Conservation (phyloP, 2,113 vertebrate species). For the Cervus canadensis region DNA sequence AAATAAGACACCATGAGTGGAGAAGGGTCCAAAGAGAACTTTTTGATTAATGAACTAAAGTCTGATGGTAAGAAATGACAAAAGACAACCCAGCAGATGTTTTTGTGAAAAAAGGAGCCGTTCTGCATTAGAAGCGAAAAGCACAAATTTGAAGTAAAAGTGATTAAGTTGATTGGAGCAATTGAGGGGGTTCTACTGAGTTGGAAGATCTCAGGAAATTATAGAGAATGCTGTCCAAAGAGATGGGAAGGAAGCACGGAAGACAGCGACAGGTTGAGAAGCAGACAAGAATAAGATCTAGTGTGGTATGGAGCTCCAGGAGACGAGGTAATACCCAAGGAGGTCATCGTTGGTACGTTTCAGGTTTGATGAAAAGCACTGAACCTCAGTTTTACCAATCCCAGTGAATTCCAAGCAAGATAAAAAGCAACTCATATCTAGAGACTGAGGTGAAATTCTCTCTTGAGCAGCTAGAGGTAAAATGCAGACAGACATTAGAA, state of each 20-base stretch:
- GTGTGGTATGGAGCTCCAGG: neutral
- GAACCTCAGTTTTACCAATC: neutral
- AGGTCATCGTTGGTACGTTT: neutral
- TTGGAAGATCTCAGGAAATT: neutral
- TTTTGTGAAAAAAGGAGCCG: accelerated
- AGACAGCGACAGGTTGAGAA: neutral
- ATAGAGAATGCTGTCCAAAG: neutral
- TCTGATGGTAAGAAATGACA: neutral
- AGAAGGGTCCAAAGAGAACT: neutral
- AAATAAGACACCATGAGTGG: neutral
- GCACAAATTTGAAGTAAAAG: neutral
- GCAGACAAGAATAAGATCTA: neutral
- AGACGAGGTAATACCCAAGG: neutral
- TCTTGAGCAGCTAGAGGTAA: neutral
- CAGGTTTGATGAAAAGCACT: neutral
- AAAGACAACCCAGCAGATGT: neutral
- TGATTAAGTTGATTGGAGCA: neutral
- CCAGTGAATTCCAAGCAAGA: neutral
- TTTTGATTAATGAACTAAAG: neutral
- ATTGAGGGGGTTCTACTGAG: neutral
- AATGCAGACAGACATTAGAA: neutral
- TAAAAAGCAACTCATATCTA: neutral
- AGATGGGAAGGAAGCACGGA: neutral
- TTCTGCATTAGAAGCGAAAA: neutral
- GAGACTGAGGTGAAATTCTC: neutral